A percentile compares a stretch with the other conserved stretches of the same genome.
phyloP scores from a whole-genome alignment of 2,797 vertebrate species.

The Orestias chungarensis region DNA sequence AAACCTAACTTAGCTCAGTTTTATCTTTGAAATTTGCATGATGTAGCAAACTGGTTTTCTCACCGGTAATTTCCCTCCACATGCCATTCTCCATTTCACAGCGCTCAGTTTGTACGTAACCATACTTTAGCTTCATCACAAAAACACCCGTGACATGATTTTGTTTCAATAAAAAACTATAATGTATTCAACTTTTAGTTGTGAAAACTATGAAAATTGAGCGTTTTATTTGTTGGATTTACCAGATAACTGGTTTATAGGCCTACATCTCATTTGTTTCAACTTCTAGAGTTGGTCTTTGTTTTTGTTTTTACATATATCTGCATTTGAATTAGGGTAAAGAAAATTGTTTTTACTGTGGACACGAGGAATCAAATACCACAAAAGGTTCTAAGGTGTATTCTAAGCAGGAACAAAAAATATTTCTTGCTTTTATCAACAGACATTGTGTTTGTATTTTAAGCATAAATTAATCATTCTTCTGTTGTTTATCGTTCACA shows the following conservation, averaged over 20 bases:
- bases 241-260: not conserved
- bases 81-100: not conserved
- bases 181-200: not conserved
- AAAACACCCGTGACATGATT: not conserved
- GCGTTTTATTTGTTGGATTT: not conserved
- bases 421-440: not conserved
- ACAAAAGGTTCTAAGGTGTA: not conserved
- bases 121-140: not conserved
- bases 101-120: not conserved
- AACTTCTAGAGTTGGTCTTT: not conserved
- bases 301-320: not conserved
- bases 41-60: not conserved
- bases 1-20: not conserved
- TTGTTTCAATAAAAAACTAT: no score
- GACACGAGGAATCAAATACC: not conserved
- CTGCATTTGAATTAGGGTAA: not conserved
- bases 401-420: not conserved
- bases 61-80: not conserved
- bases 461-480: no score
- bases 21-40: not conserved
- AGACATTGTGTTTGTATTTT: not conserved
- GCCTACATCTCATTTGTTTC: no score
- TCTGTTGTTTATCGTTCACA: not conserved
- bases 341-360: not conserved
- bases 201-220: not conserved